Evolutionary conservation across 1,140 invertebrate genomes (phyloP).

Genomic region (Tribolium castaneum): DNA sequence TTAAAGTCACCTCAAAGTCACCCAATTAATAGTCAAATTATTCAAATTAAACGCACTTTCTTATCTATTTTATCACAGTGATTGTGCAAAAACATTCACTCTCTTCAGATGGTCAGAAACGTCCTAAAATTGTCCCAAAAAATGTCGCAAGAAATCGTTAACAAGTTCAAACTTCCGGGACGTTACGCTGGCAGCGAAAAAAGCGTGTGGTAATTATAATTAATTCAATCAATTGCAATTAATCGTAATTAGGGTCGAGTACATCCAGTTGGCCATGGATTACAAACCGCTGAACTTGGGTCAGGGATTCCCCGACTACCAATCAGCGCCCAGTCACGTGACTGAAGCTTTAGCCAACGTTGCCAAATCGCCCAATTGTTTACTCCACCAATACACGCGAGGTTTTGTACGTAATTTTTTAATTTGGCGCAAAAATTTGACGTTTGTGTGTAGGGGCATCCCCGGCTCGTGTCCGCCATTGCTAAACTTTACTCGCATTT

Average conservation of each 20-base stretch:
- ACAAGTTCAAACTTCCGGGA: conserved; percentile 55
- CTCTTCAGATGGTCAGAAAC: not conserved
- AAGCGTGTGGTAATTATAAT: conserved; percentile 57
- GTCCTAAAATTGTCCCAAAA: not conserved
- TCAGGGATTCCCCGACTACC: conserved; percentile 97
- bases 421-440: not conserved
- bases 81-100: not conserved
- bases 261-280: conserved; percentile 87
- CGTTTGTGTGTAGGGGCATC: conserved; percentile 78
- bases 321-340: conserved; percentile 77
- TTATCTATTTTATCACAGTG: not conserved
- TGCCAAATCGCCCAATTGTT: conserved; percentile 75
- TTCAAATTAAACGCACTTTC: not conserved
- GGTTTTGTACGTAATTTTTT: conserved; percentile 74
- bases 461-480: conserved; percentile 86
- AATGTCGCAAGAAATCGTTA: conserved; percentile 30
- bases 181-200: conserved; percentile 54
- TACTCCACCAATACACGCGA: conserved; percentile 92
- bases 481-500: conserved; percentile 87
- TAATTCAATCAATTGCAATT: not conserved
- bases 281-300: conserved; percentile 95
- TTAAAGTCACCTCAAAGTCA: not conserved
- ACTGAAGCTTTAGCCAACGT: conserved; percentile 80
- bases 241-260: conserved; percentile 86
- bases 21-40: not conserved